A percentile compares a stretch with the other conserved stretches of the same genome.
These are phyloP conservation scores for Sceloporus undulatus DNA, from an alignment of 2,113 vertebrate species.

Conservation along the genomic window DNA sequence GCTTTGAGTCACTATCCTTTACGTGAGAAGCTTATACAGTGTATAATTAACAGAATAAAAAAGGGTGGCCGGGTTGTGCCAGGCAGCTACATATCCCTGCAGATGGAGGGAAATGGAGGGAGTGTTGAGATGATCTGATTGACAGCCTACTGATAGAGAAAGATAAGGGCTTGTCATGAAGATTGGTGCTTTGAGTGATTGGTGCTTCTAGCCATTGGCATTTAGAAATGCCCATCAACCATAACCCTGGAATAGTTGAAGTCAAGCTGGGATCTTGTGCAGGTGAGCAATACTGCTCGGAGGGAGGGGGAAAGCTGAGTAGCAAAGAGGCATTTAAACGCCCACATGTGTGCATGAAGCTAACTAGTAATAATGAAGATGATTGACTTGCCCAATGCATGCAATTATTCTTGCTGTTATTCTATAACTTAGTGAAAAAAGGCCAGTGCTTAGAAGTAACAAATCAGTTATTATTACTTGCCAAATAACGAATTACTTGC, in stretches of 20 bases:
- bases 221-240: slow-evolving; percentile 47
- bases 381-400: neutral
- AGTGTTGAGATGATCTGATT: slow-evolving; percentile 39
- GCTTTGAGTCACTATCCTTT: slow-evolving; percentile 53
- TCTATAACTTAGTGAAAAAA: neutral
- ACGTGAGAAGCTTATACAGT: neutral
- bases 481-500: neutral
- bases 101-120: neutral
- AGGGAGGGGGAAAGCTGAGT: too few relatives aligned
- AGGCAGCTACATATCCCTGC: neutral
- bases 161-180: slow-evolving; percentile 44
- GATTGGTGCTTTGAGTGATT: slow-evolving; percentile 10
- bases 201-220: slow-evolving; percentile 42
- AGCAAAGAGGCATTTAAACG: neutral
- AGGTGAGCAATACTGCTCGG: neutral
- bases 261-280: neutral
- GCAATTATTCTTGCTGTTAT: neutral
- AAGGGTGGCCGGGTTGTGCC: slow-evolving; percentile 19
- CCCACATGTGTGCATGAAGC: neutral
- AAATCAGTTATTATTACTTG: neutral
- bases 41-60: slow-evolving; percentile 38
- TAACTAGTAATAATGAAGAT: neutral
- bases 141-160: slow-evolving; percentile 25
- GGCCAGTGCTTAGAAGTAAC: neutral
- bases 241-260: neutral